Conservation (phyloP, 2,888 invertebrate species). For the Xestobium rufovillosum region DNA sequence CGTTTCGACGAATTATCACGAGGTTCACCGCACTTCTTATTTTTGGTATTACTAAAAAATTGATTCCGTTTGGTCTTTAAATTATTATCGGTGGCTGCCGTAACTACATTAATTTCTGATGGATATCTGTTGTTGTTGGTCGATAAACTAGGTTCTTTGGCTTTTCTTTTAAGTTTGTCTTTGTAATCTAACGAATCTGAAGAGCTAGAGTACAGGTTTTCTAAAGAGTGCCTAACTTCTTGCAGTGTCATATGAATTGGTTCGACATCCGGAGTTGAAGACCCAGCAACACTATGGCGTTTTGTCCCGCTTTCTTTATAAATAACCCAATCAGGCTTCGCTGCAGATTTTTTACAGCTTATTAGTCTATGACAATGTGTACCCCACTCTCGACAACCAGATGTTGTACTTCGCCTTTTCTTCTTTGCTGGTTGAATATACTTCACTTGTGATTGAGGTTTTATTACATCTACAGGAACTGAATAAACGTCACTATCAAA, state of each 20-base stretch:
- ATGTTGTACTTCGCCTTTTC: constrained; percentile 39
- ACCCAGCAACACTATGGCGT: constrained; percentile 60
- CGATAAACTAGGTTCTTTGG: constrained; percentile 29
- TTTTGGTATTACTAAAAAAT: constrained; percentile 54
- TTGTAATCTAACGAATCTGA: constrained; percentile 57
- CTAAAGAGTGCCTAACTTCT: constrained; percentile 76
- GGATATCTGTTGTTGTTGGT: constrained; percentile 32
- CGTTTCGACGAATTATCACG: constrained; percentile 44
- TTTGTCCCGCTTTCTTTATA: constrained; percentile 43
- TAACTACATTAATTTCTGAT: constrained; percentile 22
- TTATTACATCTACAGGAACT: constrained; percentile 74
- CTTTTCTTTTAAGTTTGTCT: constrained; percentile 37
- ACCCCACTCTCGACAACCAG: constrained; percentile 42
- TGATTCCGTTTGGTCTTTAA: constrained; percentile 46
- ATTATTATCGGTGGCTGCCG: constrained; percentile 29
- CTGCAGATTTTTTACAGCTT: constrained; percentile 22
- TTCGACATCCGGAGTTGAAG: constrained; percentile 58
- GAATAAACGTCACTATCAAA: constrained; percentile 85
- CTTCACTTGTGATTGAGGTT: constrained; percentile 49
- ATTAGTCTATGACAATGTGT: constrained; percentile 24
- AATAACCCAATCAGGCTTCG: constrained; percentile 26
- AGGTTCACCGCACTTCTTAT: constrained; percentile 48
- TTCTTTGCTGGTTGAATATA: constrained; percentile 36
- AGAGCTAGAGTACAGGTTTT: constrained; percentile 71
- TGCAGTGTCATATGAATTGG: constrained; percentile 78